phyloP scores from a whole-genome alignment of 2,797 vertebrate species.

The Tadarida brasiliensis region DNA sequence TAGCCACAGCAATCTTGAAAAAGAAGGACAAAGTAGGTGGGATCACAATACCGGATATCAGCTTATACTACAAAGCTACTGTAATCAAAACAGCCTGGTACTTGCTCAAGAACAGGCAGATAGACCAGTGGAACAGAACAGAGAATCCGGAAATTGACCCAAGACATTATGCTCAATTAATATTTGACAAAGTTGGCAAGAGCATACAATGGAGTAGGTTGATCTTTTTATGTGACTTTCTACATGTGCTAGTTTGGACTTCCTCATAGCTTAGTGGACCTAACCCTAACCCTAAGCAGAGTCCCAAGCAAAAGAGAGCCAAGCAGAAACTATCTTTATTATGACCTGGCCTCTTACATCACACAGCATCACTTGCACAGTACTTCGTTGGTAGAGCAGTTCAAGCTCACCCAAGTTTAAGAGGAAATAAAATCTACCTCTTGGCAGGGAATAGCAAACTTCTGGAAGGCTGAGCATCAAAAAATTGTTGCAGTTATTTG shows the following conservation, averaged over 20 bases:
- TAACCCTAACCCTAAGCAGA: neutral
- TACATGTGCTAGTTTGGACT: neutral
- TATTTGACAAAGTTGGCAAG: too few species aligned
- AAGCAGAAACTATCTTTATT: neutral
- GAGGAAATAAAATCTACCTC: neutral
- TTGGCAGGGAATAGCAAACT: neutral
- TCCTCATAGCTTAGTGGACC: neutral
- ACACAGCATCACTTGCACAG: neutral
- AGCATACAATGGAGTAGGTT: too few species aligned
- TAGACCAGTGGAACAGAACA: too few species aligned
- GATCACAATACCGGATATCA: too few species aligned
- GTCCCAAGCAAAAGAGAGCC: neutral
- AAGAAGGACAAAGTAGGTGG: too few species aligned
- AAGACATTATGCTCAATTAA: too few species aligned
- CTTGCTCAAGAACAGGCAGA: too few species aligned
- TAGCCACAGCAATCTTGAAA: too few species aligned
- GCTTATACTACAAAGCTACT: too few species aligned
- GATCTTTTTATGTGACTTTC: neutral
- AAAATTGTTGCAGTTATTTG: neutral
- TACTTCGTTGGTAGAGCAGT: neutral
- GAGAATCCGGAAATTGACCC: too few species aligned
- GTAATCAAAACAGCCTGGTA: too few species aligned
- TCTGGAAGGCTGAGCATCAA: neutral
- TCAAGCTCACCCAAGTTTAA: neutral
- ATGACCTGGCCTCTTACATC: neutral